These are phyloP conservation scores for Mimumesa dahlbomi DNA, from an alignment of 2,888 invertebrate genomes.

Conservation along the genomic window DNA sequence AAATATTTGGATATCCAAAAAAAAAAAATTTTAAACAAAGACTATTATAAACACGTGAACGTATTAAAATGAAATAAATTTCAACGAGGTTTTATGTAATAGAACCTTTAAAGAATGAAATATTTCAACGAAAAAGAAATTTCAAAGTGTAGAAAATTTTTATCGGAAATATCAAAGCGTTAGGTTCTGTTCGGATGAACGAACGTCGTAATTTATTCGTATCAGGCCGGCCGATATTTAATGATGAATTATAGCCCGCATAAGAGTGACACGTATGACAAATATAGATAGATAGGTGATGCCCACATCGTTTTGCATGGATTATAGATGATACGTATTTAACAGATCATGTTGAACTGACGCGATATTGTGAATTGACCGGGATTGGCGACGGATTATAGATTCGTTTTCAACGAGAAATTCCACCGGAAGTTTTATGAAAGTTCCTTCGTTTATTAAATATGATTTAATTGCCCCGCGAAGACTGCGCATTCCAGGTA, in stretches of 20 bases:
- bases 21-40: no score
- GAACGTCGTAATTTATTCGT: neutral
- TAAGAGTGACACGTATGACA: neutral
- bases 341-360: neutral
- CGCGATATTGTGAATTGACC: neutral
- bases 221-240: neutral
- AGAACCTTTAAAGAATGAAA: no score
- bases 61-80: no score
- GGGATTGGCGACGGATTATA: neutral
- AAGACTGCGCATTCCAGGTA: neutral
- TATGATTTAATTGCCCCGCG: neutral
- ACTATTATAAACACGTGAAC: no score
- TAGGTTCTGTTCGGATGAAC: neutral
- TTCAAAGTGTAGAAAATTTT: no score
- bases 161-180: no score
- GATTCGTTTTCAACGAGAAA: neutral
- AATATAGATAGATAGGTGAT: constrained; percentile 2
- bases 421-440: no score
- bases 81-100: no score
- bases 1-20: no score
- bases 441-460: no score
- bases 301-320: neutral
- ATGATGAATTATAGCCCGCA: neutral
- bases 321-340: constrained; percentile 3
- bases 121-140: no score